Base-by-base conservation (phyloP, 2,113 vertebrate genomes). In the Sitta europaea region DNA sequence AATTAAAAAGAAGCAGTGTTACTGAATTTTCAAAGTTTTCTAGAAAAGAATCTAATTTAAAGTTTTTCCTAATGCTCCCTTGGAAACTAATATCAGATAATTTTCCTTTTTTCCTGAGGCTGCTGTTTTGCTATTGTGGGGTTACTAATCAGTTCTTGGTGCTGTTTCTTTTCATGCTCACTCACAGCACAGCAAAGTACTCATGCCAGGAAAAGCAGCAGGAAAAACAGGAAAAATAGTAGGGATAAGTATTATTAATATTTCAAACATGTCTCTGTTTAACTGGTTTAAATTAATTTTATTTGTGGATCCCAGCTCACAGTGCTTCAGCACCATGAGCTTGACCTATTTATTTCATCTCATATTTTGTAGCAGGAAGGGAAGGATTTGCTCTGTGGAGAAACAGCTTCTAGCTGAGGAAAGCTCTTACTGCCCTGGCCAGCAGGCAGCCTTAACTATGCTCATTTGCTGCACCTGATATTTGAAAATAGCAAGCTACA, bases 341-440 rank as follows among this genome's bases (percentile, higher is more conserved):
- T 53, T 97, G 88, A 88, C 84, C 88, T 96, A 94, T 80, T 95
- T 92, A 72, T 80, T 96, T 76, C 29, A 31, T 81, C 48, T 93
- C 23, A 6, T 76, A 33, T 62, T 81, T 67, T 54, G n/a, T 53
- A 57, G 48, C 43, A 54, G 48, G 47, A 20, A 83, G 43, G 68
- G 68, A 74, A 90, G 73, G 66, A 42, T 95, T 95, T 94, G 17
- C 80, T 71, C 4, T 62, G 55, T 23, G 31, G 74, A 80, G 68
- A 47, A 90, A 79, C 3, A 82, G 80, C 89, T 91, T 90, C 71
- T 66, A 78, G 80, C 76, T 81, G 74, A 88, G 74, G 75, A 91
- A 86, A 90, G 18, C 90, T 83, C 55, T 76, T 74, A 17, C 20
- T 93, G 62, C 61, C 73, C 79, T 74, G 55, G 61, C 76, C 88